A percentile compares a stretch with the other conserved stretches of the same genome.
phyloP scores from a whole-genome alignment of 2,113 vertebrate genomes.

The Condylura cristata region DNA sequence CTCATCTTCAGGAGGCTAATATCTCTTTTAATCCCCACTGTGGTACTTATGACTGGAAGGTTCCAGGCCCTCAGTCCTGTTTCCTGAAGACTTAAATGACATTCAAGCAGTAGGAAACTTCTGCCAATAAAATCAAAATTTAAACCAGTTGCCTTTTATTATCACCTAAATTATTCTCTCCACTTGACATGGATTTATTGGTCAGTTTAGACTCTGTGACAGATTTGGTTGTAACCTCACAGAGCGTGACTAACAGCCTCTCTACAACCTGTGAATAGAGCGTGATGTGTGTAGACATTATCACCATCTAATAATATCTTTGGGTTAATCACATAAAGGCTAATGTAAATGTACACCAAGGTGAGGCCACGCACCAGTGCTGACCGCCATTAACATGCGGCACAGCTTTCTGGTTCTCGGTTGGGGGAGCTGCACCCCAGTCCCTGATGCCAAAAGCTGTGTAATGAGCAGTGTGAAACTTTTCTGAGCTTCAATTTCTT shows the following conservation, averaged over 20 bases:
- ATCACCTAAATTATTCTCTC: constrained; percentile 67
- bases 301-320: constrained; percentile 50
- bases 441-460: neutral
- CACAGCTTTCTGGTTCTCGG: neutral
- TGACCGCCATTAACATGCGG: neutral
- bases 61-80: constrained; percentile 45
- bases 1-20: constrained; percentile 65
- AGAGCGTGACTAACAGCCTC: constrained; percentile 62
- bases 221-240: constrained; percentile 52
- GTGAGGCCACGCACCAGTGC: neutral
- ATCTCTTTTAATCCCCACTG: constrained; percentile 54
- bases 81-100: constrained; percentile 70
- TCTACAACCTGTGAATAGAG: constrained; percentile 55
- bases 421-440: neutral
- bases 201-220: constrained; percentile 37
- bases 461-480: neutral
- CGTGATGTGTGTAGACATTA: neutral
- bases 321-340: constrained; percentile 42
- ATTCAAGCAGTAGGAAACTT: constrained; percentile 74
- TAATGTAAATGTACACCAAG: neutral
- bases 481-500: neutral
- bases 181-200: constrained; percentile 66
- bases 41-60: constrained; percentile 12
- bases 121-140: constrained; percentile 79
- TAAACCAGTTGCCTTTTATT: constrained; percentile 64